Conservation (phyloP, 2,888 invertebrate species). For the Epirrhoe tristata region DNA sequence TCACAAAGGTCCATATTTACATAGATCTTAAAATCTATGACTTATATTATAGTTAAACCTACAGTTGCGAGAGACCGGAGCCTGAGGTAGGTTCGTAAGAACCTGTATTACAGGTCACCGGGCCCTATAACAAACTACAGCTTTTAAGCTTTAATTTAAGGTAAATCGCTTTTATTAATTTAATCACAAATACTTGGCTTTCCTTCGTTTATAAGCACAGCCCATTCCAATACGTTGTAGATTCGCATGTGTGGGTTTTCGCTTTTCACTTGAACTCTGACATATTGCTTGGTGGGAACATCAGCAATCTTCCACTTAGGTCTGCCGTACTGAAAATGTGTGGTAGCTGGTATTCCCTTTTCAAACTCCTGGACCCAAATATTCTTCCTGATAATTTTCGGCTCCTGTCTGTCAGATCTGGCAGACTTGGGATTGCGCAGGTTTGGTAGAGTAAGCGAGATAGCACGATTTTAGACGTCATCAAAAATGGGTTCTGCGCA, state of each 20-base stretch:
- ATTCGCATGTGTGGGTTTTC: slow-evolving; percentile 75
- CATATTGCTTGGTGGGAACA: slow-evolving; percentile 66
- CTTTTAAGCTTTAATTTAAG: no score
- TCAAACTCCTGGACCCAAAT: slow-evolving; percentile 78
- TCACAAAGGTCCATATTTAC: no score
- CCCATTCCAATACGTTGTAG: slow-evolving; percentile 71
- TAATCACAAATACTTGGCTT: slow-evolving; percentile 57
- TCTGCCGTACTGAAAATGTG: slow-evolving; percentile 68
- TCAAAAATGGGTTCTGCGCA: no score
- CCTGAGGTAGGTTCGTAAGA: no score
- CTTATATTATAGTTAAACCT: no score
- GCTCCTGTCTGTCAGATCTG: slow-evolving; percentile 74
- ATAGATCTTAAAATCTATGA: no score
- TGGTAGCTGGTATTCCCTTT: slow-evolving; percentile 73
- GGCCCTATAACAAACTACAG: no score
- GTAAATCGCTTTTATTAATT: neutral
- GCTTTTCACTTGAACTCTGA: slow-evolving; percentile 68
- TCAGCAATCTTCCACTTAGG: slow-evolving; percentile 70
- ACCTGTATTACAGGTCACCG: no score
- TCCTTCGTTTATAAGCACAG: slow-evolving; percentile 66
- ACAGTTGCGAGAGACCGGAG: no score
- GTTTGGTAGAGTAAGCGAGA: no score
- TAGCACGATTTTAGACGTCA: no score
- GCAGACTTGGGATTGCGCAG: slow-evolving; percentile 74
- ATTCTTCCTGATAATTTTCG: slow-evolving; percentile 71